phyloP scores from a whole-genome alignment of 2,113 vertebrate species.

The Cyphomyrus discorhynchus region DNA sequence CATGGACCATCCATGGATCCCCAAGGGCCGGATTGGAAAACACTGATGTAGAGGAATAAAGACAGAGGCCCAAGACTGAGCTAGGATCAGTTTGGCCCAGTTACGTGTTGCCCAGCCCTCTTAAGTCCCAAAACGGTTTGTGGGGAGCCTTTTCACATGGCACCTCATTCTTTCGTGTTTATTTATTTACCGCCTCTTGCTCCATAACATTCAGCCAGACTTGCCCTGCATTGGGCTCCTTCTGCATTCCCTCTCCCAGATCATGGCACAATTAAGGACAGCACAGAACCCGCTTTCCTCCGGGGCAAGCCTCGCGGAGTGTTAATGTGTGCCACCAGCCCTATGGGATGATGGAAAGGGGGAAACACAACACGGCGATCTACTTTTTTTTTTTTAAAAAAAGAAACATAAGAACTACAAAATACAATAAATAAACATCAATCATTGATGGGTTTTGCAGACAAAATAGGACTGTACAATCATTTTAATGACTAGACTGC shows the following conservation, averaged over 20 bases:
- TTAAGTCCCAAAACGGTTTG: neutral
- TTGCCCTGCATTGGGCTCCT: too few species aligned
- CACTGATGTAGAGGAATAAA: neutral
- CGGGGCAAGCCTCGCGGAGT: neutral
- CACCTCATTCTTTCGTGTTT: neutral
- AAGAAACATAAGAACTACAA: neutral
- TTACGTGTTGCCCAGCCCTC: neutral
- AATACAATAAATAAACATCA: neutral
- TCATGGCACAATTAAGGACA: neutral
- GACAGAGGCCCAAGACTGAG: neutral
- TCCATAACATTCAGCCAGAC: neutral
- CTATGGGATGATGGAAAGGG: neutral
- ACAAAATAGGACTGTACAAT: conserved; percentile 47
- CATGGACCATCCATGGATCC: neutral
- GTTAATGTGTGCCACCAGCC: neutral
- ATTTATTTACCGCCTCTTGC: neutral
- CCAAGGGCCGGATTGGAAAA: neutral
- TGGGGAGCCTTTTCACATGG: neutral
- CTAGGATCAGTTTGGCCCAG: neutral
- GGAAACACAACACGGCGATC: neutral
- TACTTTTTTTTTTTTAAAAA: neutral
- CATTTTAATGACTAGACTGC: conserved; percentile 40
- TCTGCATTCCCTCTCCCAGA: neutral
- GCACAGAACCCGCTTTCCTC: neutral
- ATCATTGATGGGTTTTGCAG: conserved; percentile 18